phyloP scores from a whole-genome alignment of 1,140 invertebrate genomes.

The Papilio dardanus region DNA sequence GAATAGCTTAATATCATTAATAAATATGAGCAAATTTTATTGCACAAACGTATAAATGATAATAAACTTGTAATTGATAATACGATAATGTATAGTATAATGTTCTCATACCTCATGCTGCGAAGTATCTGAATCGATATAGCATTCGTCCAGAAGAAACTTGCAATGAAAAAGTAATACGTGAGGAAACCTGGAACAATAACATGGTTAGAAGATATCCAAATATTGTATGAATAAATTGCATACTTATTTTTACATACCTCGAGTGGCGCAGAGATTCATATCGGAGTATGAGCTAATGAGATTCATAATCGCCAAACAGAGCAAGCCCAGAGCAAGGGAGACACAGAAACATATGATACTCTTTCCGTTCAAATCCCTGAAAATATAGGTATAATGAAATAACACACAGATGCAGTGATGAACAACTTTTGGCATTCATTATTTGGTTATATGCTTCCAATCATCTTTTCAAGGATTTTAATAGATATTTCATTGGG shows the following conservation, averaged over 20 bases:
- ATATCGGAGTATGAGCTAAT: conserved; percentile 52
- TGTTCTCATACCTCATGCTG: conserved; percentile 60
- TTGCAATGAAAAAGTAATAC: conserved; percentile 66
- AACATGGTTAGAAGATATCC: background rate
- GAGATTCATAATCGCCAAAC: conserved; percentile 57
- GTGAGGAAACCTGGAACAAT: conserved; percentile 63
- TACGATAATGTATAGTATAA: too few species aligned
- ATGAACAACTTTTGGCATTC: background rate
- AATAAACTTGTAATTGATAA: conserved; percentile 20
- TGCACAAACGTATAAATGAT: background rate
- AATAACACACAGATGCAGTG: background rate
- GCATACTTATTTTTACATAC: conserved; percentile 43
- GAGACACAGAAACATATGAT: conserved; percentile 64
- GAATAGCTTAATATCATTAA: too few species aligned
- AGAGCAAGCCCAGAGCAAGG: conserved; percentile 51
- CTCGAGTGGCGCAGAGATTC: conserved; percentile 61
- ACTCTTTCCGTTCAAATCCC: conserved; percentile 69
- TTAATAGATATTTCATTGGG: background rate
- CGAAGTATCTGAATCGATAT: conserved; percentile 70
- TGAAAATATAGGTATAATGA: conserved; percentile 46
- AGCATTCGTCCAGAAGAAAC: conserved; percentile 73
- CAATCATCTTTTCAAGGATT: background rate
- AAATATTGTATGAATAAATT: background rate
- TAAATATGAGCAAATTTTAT: too few species aligned
- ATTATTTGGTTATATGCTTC: too few species aligned